phyloP scores from a whole-genome alignment of 2,888 invertebrate genomes.

The Pandemis corylana region DNA sequence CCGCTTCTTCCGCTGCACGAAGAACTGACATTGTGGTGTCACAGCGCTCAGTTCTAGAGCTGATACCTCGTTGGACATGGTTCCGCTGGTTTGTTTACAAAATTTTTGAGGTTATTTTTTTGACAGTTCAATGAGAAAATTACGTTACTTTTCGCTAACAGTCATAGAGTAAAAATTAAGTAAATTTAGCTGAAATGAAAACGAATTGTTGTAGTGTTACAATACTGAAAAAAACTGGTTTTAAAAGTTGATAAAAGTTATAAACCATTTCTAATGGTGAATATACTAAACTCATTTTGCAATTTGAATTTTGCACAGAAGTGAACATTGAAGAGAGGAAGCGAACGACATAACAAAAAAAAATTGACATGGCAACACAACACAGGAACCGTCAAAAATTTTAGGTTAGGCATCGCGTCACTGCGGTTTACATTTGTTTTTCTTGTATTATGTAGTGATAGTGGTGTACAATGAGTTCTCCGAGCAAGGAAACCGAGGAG shows the following conservation, averaged over 20 bases:
- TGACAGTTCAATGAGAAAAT: not conserved
- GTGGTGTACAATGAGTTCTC: slow-evolving; percentile 73
- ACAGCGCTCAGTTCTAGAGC: not conserved
- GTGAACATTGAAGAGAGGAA: no score
- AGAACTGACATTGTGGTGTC: slow-evolving; percentile 85
- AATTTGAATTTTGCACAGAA: no score
- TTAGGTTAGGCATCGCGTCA: slow-evolving; percentile 79
- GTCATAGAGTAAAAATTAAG: not conserved
- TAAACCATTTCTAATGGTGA: no score
- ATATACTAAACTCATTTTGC: no score
- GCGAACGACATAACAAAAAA: slow-evolving; percentile 24
- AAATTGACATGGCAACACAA: slow-evolving; percentile 49
- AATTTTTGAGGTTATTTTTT: slow-evolving; percentile 25
- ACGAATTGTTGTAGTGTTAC: no score
- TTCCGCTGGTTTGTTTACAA: slow-evolving; percentile 36
- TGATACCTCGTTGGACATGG: slow-evolving; percentile 26
- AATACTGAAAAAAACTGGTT: not conserved
- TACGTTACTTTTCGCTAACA: not conserved
- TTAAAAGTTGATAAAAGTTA: no score
- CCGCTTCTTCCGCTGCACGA: slow-evolving; percentile 89
- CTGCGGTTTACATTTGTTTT: slow-evolving; percentile 73
- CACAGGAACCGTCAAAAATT: slow-evolving; percentile 68
- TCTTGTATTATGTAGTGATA: slow-evolving; percentile 77
- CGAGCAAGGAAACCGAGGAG: slow-evolving; percentile 71
- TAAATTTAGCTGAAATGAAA: not conserved